Evolutionary conservation across 2,888 invertebrate genomes (phyloP), one percentile per base, ranked within the genome.

Genomic region (Sarcophaga rosellei): DNA sequence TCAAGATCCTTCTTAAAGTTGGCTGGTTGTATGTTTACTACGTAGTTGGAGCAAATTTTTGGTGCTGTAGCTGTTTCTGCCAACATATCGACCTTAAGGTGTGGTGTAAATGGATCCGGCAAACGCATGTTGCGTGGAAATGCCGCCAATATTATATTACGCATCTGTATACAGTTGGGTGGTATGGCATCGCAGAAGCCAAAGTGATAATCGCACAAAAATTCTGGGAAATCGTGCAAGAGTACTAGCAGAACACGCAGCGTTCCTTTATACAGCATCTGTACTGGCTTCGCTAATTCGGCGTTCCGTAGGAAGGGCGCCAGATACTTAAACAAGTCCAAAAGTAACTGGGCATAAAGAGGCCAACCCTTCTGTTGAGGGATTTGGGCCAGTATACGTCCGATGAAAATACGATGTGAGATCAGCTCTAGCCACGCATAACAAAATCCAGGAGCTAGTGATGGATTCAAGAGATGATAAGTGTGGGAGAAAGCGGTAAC

Each of bases 131-230:
- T 98, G 72, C 99, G 95, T 12, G 99, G 99, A 93, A 99, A 99
- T 3, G 99, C 99, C 4, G 99, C 99, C 87, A 99, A 94, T 78
- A 99, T 99, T 81, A 99, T 95, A 93, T 99, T 99, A 74, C 99
- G 95, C 98, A 99, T 98, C 93, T 98, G 99, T 89, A 99, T 99
- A 94, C 99, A 99, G 93, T 99, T 99, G 4, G 99, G 98, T 69
- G 99, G 99, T 90, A 99, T 99, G 86, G 98, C 99, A 93, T 99
- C 99, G 93, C 99, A 99, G 94, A 99, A 99, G 66, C 98, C 98
- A 93, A 99, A 99, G 93, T 99, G 99, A 93, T 99, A 99, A 93
- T 99, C 99, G 93, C 99, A 99, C 74, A 99, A 95, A 93, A 99
- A 99, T 94, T 99, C 99, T 0, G 99, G 99, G 93, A 99, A 99